Base-by-base conservation (phyloP, 2,113 vertebrate genomes). In the Saguinus imperator region DNA sequence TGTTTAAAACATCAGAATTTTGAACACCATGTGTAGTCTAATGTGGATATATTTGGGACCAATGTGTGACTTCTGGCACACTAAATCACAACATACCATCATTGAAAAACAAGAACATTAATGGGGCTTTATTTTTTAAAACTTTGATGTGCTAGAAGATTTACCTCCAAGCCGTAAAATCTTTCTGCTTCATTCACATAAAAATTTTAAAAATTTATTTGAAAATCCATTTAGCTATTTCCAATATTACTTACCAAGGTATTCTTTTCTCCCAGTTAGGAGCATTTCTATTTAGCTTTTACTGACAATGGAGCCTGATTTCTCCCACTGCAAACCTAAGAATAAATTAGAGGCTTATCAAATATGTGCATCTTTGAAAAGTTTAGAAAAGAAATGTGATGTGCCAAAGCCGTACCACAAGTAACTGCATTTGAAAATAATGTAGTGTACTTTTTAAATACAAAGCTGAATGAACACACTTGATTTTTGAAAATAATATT, bases 161-260 rank as follows among this genome's bases (percentile, higher is more conserved):
- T 96, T 96, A 93, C 70, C n/a, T 96, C 52, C 32, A 16, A 96
- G 68, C 55, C 29, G 91, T 84, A 96, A 97, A 87, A 68, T 83
- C 12, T 87, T 37, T 75, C 68, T 95, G 23, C 68, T 50, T 91
- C 73, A 89, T 94, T 40, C 55, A 95, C 72, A 95, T 81, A 95
- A 50, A 11, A 45, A 95, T 95, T 96, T 94, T 95, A 48, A 92
- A 96, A 97, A 95, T 76, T 96, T 95, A 98, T 96, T 96, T 16
- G 94, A 91, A 97, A 97, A 88, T 94, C 17, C 61, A 94, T 96
- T 94, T 95, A 91, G n/a, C 6, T 12, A 16, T 83, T 97, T 97
- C 64, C 87, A 70, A 87, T 88, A 50, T 89, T 75, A 58, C 64
- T 89, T 86, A 82, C 3, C 8, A 85, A 87, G 25, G 37, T 61